These are phyloP conservation scores for Myiozetetes cayanensis DNA, from an alignment of 2,113 vertebrate genomes.

Conservation along the genomic window DNA sequence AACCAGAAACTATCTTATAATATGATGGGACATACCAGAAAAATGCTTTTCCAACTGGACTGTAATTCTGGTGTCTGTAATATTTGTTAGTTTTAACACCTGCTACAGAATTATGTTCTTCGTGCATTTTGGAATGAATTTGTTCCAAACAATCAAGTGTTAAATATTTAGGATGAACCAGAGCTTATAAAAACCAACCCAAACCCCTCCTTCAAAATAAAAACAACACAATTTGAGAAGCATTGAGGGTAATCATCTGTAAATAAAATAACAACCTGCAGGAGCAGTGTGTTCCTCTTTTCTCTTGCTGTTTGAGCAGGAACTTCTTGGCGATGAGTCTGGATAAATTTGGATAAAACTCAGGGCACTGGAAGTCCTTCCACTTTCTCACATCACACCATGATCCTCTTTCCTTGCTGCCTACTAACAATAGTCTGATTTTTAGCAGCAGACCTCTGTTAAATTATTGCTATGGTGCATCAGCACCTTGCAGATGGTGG, in stretches of 20 bases:
- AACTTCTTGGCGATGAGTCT: neutral
- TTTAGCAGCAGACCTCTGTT: neutral
- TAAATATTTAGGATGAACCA: neutral
- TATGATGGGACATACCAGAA: neutral
- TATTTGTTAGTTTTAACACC: neutral
- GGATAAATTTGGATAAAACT: neutral
- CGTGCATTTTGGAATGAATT: neutral
- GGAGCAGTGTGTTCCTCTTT: neutral
- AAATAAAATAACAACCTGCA: neutral
- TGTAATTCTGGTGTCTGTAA: neutral
- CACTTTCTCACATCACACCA: neutral
- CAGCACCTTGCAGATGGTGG: neutral
- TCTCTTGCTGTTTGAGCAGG: neutral
- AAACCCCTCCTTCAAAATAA: rapidly evolving
- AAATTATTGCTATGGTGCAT: neutral
- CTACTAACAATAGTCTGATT: neutral
- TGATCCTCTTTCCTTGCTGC: neutral
- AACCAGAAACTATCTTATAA: neutral
- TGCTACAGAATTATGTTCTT: neutral
- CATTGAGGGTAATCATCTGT: neutral
- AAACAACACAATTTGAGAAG: neutral
- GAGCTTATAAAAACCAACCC: neutral
- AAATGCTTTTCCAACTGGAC: neutral
- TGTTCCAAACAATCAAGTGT: neutral
- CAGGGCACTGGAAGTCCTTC: neutral